Base-by-base conservation (phyloP, 2,797 vertebrate genomes). In the Emydoidea blandingii region DNA sequence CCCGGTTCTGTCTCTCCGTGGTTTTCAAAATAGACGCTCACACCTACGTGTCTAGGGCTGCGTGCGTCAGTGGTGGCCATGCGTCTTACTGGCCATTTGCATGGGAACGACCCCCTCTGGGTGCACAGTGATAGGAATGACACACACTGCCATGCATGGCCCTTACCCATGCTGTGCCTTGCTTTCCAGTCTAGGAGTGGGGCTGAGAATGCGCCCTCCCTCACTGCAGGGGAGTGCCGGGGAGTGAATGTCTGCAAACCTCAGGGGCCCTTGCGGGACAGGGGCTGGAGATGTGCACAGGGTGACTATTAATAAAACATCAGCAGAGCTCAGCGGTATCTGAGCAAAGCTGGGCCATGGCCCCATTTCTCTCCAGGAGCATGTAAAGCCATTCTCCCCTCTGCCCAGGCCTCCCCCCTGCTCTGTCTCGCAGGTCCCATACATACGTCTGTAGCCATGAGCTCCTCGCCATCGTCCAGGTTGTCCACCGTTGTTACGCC, bases 401-500 rank as follows among this genome's bases (percentile, higher is more conserved):
- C 15, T 0, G 15, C 12, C 83, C 76, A 15, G 18, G 79, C 76
- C 16, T 47, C 84, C 29, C 16, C 56, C 34, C 52, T 79, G 53
- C 31, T 59, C 49, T 27, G 56, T 54, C 62, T 59, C 2, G 47
- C 41, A 72, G 57, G 79, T 65, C 83, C 62, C 1, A 10, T 57
- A 94, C 98, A 0, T 98, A 99, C 99, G n/a, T 99, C 99, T 4
- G 99, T 99, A 15, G 98, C 99, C 97, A 99, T 98, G 87, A 99
- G 98, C 89, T 99, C 99, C 95, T 98, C 97, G 37, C 98, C 98
- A 0, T 99, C 99, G 34, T 99, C 98, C 98, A 99, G 74, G 97
- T 98, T 99, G 96, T 99, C 99, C 95, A 99, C 99, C 0, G 98
- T 99, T 85, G 98, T 99, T 81, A 99, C 99, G 0, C 99, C 99